phyloP scores from a whole-genome alignment of 2,888 invertebrate genomes.

The Linnaemya tessellans region DNA sequence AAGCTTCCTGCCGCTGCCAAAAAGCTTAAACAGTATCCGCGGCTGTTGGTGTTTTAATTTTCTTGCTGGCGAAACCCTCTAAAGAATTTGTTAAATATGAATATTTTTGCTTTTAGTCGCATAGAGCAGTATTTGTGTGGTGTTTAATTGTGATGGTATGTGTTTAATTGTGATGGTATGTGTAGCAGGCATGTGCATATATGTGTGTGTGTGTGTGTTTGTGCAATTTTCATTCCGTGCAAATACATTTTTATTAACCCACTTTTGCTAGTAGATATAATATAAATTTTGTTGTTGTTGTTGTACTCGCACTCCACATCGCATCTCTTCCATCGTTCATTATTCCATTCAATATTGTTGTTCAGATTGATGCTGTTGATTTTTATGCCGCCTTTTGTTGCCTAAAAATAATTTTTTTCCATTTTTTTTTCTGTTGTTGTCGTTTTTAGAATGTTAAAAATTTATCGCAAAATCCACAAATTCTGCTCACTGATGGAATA shows the following conservation, averaged over 20 bases:
- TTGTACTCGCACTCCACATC: conserved; percentile 7
- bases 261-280: conserved; percentile 20
- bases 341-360: neutral
- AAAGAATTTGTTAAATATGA: too few species aligned
- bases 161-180: conserved; percentile 7
- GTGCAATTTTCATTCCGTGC: conserved; percentile 25
- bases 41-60: too few species aligned
- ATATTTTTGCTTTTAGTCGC: too few species aligned
- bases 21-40: too few species aligned
- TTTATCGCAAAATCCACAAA: conserved; percentile 92
- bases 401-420: too few species aligned
- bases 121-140: neutral
- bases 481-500: conserved; percentile 90
- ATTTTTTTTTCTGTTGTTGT: conserved; percentile 15
- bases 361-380: neutral
- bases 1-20: too few species aligned
- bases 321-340: neutral
- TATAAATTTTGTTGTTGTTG: neutral
- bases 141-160: too few species aligned
- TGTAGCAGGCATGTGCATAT: neutral
- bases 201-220: conserved; percentile 28
- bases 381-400: conserved; percentile 23
- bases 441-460: conserved; percentile 88
- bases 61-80: too few species aligned
- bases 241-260: conserved; percentile 62